Evolutionary conservation across 1,140 invertebrate species (phyloP).

Genomic region (Subanguina moxae): DNA sequence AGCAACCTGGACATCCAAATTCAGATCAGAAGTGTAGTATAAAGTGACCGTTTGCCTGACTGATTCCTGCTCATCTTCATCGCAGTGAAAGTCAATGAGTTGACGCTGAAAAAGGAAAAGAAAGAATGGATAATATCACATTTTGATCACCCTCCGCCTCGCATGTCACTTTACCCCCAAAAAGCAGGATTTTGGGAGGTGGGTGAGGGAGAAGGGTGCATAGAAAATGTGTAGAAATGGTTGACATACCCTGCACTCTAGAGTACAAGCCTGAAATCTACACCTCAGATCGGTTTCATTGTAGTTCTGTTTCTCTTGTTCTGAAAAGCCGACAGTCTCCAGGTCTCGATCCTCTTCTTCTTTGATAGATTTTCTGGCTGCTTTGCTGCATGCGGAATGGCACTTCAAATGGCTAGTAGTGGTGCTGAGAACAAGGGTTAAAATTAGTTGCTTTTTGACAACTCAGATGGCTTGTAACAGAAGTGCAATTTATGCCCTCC

Average conservation of each 20-base stretch:
- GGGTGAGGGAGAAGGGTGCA: not conserved
- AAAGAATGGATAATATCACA: too few relatives aligned
- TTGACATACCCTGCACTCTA: conserved; percentile 28
- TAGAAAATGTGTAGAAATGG: conserved; percentile 10
- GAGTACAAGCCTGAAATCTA: conserved; percentile 35
- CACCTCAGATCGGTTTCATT: conserved; percentile 41
- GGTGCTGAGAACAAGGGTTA: conserved; percentile 31
- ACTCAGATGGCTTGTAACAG: too few relatives aligned
- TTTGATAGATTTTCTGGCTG: conserved; percentile 22
- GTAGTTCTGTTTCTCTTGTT: conserved; percentile 15
- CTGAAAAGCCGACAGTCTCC: conserved; percentile 25
- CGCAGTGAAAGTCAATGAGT: conserved; percentile 16
- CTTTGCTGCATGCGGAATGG: conserved; percentile 32
- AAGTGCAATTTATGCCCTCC: too few relatives aligned
- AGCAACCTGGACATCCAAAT: conserved; percentile 16
- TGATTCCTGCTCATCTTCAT: conserved; percentile 10
- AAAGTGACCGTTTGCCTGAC: conserved; percentile 12
- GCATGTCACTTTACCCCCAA: too few relatives aligned
- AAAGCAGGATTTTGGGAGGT: too few relatives aligned
- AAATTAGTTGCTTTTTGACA: too few relatives aligned
- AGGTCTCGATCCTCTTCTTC: conserved; percentile 5
- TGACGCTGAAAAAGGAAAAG: not conserved
- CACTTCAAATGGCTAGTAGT: conserved; percentile 33
- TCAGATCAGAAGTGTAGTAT: conserved; percentile 26
- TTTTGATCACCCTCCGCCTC: too few relatives aligned